Evolutionary conservation across 2,797 vertebrate genomes (phyloP).

Genomic region (Hydrolagus colliei): DNA sequence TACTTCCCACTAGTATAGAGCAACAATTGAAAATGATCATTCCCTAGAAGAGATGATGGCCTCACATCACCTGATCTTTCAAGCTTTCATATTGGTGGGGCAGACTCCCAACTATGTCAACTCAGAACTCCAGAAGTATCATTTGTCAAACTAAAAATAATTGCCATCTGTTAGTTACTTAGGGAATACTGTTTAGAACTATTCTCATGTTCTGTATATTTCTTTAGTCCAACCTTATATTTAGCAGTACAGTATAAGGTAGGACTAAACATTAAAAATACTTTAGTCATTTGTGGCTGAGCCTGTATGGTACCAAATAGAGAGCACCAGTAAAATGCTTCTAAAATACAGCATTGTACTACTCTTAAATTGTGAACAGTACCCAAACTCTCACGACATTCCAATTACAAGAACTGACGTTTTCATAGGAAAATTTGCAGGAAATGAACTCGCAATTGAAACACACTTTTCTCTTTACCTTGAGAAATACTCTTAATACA

Average conservation of each 20-base stretch:
- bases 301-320: too few species aligned
- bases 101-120: background rate
- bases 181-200: background rate
- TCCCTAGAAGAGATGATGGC: too few species aligned
- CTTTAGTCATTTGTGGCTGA: too few species aligned
- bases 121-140: background rate
- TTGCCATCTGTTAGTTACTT: background rate
- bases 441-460: background rate
- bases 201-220: background rate
- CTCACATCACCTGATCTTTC: background rate
- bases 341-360: too few species aligned
- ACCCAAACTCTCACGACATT: background rate
- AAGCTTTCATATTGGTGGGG: background rate
- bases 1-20: too few species aligned
- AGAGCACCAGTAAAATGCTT: too few species aligned
- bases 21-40: too few species aligned
- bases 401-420: background rate
- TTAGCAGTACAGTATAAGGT: background rate
- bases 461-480: background rate
- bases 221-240: background rate
- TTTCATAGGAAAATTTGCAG: background rate
- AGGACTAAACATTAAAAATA: too few species aligned
- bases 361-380: too few species aligned
- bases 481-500: background rate
- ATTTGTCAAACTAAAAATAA: background rate